phyloP scores from a whole-genome alignment of 2,888 invertebrate species.

The Lepidochitona cinerea region DNA sequence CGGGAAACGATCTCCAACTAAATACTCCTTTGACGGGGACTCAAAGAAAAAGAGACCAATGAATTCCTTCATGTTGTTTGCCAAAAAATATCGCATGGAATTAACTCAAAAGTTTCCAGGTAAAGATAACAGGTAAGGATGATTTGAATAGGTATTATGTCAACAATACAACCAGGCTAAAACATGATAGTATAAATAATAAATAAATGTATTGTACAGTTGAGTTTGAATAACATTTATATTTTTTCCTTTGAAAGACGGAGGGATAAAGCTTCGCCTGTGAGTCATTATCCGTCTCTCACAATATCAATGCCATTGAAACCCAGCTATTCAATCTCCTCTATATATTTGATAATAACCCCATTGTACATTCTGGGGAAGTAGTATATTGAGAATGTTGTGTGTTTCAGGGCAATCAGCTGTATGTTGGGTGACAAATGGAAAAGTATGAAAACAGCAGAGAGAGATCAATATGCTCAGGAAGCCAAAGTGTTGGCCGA shows the following conservation, averaged over 20 bases:
- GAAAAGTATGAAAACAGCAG: slow-evolving; percentile 69
- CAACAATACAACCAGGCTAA: background rate
- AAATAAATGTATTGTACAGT: too few relatives aligned
- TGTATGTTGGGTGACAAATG: slow-evolving; percentile 73
- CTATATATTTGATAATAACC: too few relatives aligned
- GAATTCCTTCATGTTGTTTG: slow-evolving; percentile 75
- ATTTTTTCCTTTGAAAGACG: too few relatives aligned
- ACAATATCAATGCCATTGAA: too few relatives aligned
- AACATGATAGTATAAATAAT: too few relatives aligned
- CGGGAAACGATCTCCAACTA: slow-evolving; percentile 7
- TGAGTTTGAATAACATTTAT: too few relatives aligned
- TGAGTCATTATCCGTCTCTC: too few relatives aligned
- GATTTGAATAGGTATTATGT: background rate
- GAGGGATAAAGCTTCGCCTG: too few relatives aligned
- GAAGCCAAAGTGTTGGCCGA: slow-evolving; percentile 72
- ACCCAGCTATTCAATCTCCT: too few relatives aligned
- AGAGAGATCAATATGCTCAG: slow-evolving; percentile 69
- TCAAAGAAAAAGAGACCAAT: slow-evolving; percentile 72
- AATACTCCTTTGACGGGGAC: background rate
- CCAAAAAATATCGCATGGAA: slow-evolving; percentile 72
- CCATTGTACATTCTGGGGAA: too few relatives aligned
- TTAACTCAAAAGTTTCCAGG: slow-evolving; percentile 73
- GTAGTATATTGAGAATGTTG: too few relatives aligned
- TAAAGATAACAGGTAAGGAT: slow-evolving; percentile 73
- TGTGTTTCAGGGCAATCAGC: slow-evolving; percentile 72